phyloP scores from a whole-genome alignment of 2,113 vertebrate species.

The Mohoua ochrocephala region DNA sequence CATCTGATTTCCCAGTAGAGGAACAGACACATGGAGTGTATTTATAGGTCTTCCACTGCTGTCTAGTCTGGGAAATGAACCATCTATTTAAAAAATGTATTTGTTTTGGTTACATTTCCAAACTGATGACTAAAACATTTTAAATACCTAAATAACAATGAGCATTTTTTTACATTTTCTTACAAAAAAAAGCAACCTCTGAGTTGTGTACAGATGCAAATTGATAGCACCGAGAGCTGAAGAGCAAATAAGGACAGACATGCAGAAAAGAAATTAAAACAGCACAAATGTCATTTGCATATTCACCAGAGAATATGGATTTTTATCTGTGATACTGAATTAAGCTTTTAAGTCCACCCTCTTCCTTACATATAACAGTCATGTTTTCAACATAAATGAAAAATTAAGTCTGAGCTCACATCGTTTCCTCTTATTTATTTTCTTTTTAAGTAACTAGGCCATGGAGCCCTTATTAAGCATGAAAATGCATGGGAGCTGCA shows the following conservation, averaged over 20 bases:
- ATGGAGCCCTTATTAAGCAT: not conserved
- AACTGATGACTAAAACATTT: not conserved
- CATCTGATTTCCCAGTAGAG: constrained; percentile 11
- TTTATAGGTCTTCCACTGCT: not conserved
- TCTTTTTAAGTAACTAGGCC: not conserved
- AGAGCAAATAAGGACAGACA: not conserved
- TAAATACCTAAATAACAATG: not conserved
- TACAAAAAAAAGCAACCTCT: not conserved
- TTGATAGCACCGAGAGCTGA: not conserved
- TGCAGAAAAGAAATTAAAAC: not conserved
- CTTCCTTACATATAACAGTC: not conserved
- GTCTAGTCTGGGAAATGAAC: constrained; percentile 22
- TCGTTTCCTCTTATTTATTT: not conserved
- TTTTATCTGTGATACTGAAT: not conserved
- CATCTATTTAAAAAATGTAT: not conserved
- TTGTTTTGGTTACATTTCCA: constrained; percentile 8
- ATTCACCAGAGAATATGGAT: not conserved
- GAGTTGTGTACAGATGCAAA: not conserved
- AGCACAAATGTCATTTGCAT: not conserved
- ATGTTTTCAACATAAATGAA: not conserved
- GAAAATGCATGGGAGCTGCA: not conserved
- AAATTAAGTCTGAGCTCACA: not conserved
- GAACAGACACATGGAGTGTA: not conserved
- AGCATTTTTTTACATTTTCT: not conserved
- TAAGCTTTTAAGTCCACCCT: not conserved